A percentile compares a stretch with the other conserved stretches of the same genome.
Conservation (phyloP, 2,888 invertebrate species). For the Prenolepis imparis region DNA sequence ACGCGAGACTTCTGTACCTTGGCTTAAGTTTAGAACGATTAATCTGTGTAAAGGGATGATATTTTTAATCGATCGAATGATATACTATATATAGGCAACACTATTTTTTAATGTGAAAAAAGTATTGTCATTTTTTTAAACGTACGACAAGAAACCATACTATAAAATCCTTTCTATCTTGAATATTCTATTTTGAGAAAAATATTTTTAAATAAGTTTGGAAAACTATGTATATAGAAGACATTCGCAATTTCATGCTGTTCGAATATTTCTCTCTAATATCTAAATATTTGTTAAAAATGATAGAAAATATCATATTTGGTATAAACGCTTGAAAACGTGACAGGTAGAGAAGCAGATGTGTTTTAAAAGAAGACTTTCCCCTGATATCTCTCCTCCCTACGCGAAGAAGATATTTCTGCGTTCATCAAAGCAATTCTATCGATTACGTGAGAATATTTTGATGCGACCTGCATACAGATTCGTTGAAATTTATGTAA, state of each 20-base stretch:
- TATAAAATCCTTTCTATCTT: background rate
- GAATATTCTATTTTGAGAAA: background rate
- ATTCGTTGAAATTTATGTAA: conserved; percentile 6
- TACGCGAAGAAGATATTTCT: background rate
- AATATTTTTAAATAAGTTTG: background rate
- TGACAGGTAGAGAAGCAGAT: background rate
- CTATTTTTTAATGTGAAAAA: background rate
- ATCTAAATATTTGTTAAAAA: background rate
- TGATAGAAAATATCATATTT: background rate
- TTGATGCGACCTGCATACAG: background rate
- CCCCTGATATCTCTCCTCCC: background rate
- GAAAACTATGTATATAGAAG: background rate
- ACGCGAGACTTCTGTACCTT: background rate
- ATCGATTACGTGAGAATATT: conserved; percentile 13
- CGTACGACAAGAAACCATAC: background rate
- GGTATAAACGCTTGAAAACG: background rate
- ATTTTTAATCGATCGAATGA: background rate
- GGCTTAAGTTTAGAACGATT: background rate
- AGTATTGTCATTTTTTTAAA: background rate
- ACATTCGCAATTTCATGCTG: background rate
- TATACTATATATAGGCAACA: background rate
- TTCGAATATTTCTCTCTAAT: background rate
- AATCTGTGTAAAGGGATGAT: background rate
- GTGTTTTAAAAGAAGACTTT: background rate
- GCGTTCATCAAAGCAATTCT: background rate